These are phyloP conservation scores for Clanis bilineata DNA, from an alignment of 2,888 invertebrate species.

Conservation along the genomic window DNA sequence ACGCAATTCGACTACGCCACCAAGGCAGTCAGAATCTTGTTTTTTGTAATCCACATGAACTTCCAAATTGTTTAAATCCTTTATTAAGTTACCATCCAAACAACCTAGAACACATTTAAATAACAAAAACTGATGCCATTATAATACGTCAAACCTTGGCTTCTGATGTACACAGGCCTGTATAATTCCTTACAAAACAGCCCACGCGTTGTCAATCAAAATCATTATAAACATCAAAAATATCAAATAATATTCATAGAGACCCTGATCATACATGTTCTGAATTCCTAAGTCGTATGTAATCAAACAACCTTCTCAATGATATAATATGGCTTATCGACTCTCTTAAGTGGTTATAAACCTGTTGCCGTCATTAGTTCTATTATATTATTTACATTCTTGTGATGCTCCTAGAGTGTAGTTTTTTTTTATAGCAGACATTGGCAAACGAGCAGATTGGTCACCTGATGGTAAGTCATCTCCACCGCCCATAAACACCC, in stretches of 20 bases:
- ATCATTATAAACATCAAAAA: not conserved
- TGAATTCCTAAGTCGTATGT: not conserved
- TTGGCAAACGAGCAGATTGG: too few species aligned
- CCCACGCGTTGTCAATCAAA: constrained; percentile 5
- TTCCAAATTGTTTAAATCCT: not conserved
- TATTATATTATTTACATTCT: too few species aligned
- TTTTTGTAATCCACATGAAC: not conserved
- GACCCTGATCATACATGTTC: not conserved
- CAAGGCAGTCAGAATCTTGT: not conserved
- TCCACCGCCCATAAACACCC: too few species aligned
- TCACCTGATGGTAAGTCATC: too few species aligned
- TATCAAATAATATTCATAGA: not conserved
- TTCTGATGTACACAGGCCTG: not conserved
- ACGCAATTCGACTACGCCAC: too few species aligned
- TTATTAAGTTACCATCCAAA: not conserved
- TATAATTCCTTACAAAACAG: not conserved
- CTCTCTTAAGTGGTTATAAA: too few species aligned
- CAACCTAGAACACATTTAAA: not conserved
- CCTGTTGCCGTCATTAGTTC: too few species aligned
- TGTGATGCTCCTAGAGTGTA: too few species aligned
- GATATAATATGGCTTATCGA: not conserved
- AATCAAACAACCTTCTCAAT: not conserved
- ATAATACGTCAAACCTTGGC: not conserved
- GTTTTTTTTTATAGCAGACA: too few species aligned
- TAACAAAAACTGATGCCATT: not conserved